Evolutionary conservation across 2,113 vertebrate species (phyloP).

Genomic region (Deroptyus accipitrinus): DNA sequence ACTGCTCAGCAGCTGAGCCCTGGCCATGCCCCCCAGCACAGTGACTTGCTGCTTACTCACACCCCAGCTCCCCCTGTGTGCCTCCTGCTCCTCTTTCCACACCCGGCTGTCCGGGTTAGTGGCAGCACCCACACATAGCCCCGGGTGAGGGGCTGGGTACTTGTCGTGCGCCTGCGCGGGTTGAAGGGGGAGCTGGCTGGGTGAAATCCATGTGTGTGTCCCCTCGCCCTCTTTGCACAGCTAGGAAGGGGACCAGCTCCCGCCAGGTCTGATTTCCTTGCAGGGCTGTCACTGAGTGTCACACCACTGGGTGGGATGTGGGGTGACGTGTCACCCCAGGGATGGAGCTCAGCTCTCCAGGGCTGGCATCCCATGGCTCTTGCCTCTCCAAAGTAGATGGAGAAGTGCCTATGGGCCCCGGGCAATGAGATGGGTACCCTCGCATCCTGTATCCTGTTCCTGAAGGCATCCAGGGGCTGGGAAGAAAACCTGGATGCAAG

Average conservation of each 20-base stretch:
- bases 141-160: background rate
- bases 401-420: background rate
- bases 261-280: accelerated
- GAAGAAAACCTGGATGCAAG: background rate
- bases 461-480: background rate
- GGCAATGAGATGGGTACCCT: accelerated
- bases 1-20: background rate
- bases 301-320: background rate
- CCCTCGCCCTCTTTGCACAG: background rate
- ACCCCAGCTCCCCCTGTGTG: background rate
- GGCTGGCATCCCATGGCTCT: background rate
- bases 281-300: background rate
- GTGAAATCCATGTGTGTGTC: background rate
- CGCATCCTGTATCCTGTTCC: background rate
- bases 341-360: background rate
- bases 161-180: accelerated
- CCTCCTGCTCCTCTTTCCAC: background rate
- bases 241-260: background rate
- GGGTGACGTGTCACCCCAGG: background rate
- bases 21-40: background rate
- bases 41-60: constrained; percentile 38
- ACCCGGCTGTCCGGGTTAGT: background rate
- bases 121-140: background rate
- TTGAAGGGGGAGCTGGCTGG: background rate
- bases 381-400: background rate